These are phyloP conservation scores for Teleopsis dalmanni DNA, from an alignment of 1,140 invertebrate genomes.

Conservation along the genomic window DNA sequence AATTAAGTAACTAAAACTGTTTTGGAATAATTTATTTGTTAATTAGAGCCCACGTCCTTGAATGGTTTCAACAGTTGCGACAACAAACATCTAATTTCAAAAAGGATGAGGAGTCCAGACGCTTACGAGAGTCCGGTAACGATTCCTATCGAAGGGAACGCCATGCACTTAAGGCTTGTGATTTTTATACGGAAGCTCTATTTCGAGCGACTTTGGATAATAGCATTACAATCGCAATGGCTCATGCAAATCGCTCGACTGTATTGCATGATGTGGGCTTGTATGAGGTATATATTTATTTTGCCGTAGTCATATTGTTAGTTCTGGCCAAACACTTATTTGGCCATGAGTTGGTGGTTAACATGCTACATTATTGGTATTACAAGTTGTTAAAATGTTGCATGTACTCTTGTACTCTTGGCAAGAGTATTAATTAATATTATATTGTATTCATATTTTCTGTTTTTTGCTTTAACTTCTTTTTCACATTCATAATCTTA, in stretches of 20 bases:
- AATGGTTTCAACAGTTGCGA: constrained; percentile 33
- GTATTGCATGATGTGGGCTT: constrained; percentile 28
- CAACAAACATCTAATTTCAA: constrained; percentile 27
- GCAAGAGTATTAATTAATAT: too few species aligned
- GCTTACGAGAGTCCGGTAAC: constrained; percentile 30
- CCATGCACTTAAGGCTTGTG: constrained; percentile 29
- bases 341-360: too few species aligned
- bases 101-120: constrained; percentile 31
- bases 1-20: too few species aligned
- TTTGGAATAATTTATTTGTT: too few species aligned
- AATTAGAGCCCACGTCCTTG: constrained; percentile 28
- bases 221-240: constrained; percentile 25
- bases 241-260: constrained; percentile 29
- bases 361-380: too few species aligned
- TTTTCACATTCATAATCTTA: too few species aligned
- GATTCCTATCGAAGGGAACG: constrained; percentile 30
- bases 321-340: too few species aligned
- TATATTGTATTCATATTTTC: too few species aligned
- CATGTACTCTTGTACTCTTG: too few species aligned
- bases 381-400: too few species aligned
- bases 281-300: constrained; percentile 21
- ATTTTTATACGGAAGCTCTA: constrained; percentile 30
- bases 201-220: constrained; percentile 24
- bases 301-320: not conserved
- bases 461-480: too few species aligned